These are phyloP conservation scores for Cololabis saira DNA, from an alignment of 2,113 vertebrate genomes.

Conservation along the genomic window DNA sequence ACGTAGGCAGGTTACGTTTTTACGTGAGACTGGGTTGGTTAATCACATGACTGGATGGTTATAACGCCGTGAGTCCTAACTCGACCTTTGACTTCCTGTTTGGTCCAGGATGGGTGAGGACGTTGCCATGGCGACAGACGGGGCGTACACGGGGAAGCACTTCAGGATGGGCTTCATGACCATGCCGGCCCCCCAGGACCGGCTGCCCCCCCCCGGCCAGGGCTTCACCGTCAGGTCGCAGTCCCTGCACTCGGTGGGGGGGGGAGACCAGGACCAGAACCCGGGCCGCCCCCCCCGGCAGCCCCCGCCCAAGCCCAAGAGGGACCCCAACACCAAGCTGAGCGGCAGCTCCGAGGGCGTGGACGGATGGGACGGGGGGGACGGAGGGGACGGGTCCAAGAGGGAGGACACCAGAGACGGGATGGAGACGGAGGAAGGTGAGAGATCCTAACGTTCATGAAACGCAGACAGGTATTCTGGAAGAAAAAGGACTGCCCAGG, in stretches of 20 bases:
- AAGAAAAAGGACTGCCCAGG: too few relatives aligned
- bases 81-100: background rate
- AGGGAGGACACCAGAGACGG: slow-evolving; percentile 62
- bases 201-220: slow-evolving; percentile 86
- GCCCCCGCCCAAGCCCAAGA: slow-evolving; percentile 93
- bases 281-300: slow-evolving; percentile 88
- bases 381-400: too few relatives aligned
- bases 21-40: too few relatives aligned
- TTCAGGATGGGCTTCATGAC: slow-evolving; percentile 99
- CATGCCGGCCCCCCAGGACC: slow-evolving; percentile 95
- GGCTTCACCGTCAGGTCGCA: slow-evolving; percentile 95
- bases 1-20: too few relatives aligned
- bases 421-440: slow-evolving; percentile 55
- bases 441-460: too few relatives aligned
- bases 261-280: slow-evolving; percentile 88
- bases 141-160: slow-evolving; percentile 89
- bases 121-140: slow-evolving; percentile 86
- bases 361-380: too few relatives aligned
- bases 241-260: slow-evolving; percentile 95
- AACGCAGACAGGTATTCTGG: too few relatives aligned
- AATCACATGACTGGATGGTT: too few relatives aligned
- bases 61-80: too few relatives aligned
- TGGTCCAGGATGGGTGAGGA: slow-evolving; percentile 90
- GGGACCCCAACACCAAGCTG: slow-evolving; percentile 95
- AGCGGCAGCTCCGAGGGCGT: slow-evolving; percentile 95